These are phyloP conservation scores for Herminia tarsipennalis DNA, from an alignment of 2,888 invertebrate species.

Conservation along the genomic window DNA sequence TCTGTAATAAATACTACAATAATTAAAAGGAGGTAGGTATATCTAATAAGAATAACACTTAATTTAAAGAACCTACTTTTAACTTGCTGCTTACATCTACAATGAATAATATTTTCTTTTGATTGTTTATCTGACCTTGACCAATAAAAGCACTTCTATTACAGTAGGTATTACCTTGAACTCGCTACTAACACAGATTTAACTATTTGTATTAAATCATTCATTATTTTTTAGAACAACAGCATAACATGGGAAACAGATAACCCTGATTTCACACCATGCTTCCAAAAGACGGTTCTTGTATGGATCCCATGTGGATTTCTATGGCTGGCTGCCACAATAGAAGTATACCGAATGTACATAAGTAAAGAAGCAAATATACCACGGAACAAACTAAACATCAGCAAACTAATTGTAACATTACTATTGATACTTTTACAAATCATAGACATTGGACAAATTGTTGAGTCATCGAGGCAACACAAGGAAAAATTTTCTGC, in stretches of 20 bases:
- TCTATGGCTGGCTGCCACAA: constrained; percentile 90
- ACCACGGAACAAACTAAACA: constrained; percentile 90
- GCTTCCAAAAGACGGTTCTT: constrained; percentile 95
- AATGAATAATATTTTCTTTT: too few relatives aligned
- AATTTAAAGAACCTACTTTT: too few relatives aligned
- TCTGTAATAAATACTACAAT: too few relatives aligned
- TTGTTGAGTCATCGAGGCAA: constrained; percentile 79
- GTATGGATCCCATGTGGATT: constrained; percentile 95
- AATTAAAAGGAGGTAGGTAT: too few relatives aligned
- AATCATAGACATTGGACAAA: constrained; percentile 87
- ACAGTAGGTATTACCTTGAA: too few relatives aligned
- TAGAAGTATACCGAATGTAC: constrained; percentile 90
- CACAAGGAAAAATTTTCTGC: constrained; percentile 83
- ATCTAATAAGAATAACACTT: too few relatives aligned
- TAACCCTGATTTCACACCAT: constrained; percentile 93
- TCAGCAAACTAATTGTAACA: constrained; percentile 88
- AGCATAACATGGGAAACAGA: constrained; percentile 92
- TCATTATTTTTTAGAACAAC: constrained; percentile 87
- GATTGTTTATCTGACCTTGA: too few relatives aligned
- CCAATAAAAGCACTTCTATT: too few relatives aligned
- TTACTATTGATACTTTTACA: constrained; percentile 87
- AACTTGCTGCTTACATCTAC: too few relatives aligned
- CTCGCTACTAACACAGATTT: too few relatives aligned
- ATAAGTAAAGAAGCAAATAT: constrained; percentile 90
- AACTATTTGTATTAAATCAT: too few relatives aligned